A percentile compares a stretch with the other conserved stretches of the same genome.
phyloP scores from a whole-genome alignment of 2,888 invertebrate species.

The Euplexia lucipara region DNA sequence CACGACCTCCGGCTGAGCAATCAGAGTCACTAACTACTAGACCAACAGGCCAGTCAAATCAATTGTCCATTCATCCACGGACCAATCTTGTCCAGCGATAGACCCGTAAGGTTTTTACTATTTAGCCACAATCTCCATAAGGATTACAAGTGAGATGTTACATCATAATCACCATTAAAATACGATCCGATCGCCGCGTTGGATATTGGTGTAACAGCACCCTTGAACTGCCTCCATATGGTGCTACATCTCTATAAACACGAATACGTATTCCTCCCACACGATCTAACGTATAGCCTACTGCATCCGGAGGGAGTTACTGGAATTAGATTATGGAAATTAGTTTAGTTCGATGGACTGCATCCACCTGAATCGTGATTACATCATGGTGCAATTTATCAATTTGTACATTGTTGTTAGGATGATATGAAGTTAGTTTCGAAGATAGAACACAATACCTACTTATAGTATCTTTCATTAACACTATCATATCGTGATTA shows the following conservation, averaged over 20 bases:
- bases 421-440: neutral
- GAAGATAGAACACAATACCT: too few relatives aligned
- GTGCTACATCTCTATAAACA: constrained; percentile 1
- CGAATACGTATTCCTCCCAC: neutral
- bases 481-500: too few relatives aligned
- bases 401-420: constrained; percentile 21
- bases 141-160: too few relatives aligned
- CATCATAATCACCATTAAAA: neutral
- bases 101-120: too few relatives aligned
- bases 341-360: constrained; percentile 44
- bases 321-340: constrained; percentile 53
- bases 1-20: too few relatives aligned
- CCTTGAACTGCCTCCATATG: neutral
- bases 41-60: too few relatives aligned
- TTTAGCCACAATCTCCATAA: too few relatives aligned
- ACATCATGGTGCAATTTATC: constrained; percentile 32
- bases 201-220: neutral
- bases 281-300: neutral
- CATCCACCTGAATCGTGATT: constrained; percentile 36
- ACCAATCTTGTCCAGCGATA: too few relatives aligned
- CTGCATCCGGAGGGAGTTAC: constrained; percentile 27
- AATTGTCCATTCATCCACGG: too few relatives aligned
- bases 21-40: too few relatives aligned
- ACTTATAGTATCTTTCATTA: too few relatives aligned
- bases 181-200: too few relatives aligned